phyloP scores from a whole-genome alignment of 2,888 invertebrate genomes.

The Stenodema calcarata region DNA sequence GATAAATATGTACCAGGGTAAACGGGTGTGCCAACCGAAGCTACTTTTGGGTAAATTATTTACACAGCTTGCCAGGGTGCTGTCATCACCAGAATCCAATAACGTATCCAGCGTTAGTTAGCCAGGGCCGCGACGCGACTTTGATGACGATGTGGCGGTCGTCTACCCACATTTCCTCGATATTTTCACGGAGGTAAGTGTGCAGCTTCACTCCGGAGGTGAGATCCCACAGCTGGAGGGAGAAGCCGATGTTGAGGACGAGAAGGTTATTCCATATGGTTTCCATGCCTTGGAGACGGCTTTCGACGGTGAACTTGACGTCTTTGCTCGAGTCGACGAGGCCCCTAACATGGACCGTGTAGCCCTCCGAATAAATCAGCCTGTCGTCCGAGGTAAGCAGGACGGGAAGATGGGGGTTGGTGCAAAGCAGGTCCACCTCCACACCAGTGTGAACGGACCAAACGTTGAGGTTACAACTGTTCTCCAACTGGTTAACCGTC shows the following conservation, averaged over 20 bases:
- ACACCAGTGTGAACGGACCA: conserved; percentile 39
- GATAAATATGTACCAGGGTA: conserved; percentile 25
- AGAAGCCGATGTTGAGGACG: conserved; percentile 19
- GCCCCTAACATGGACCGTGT: conserved; percentile 23
- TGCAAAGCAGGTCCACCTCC: conserved; percentile 21
- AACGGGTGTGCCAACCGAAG: background rate
- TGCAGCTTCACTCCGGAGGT: background rate
- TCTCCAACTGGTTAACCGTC: conserved; percentile 2
- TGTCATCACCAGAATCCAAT: conserved; percentile 29
- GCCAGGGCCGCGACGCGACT: background rate
- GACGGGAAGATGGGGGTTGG: conserved; percentile 28
- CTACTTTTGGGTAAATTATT: conserved; percentile 2
- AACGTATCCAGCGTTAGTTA: background rate
- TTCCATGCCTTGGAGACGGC: background rate
- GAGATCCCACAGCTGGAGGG: conserved; percentile 31
- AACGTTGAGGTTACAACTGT: conserved; percentile 38
- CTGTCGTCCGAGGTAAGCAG: conserved; percentile 32
- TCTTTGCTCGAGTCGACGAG: conserved; percentile 8
- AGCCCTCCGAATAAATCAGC: conserved; percentile 35
- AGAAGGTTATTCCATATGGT: background rate
- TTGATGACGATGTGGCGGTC: conserved; percentile 38
- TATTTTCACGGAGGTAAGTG: conserved; percentile 10
- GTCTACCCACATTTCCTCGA: conserved; percentile 44
- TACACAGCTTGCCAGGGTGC: conserved; percentile 12
- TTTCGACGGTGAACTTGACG: background rate